Evolutionary conservation across 2,888 invertebrate species (phyloP).

Genomic region (Lepidocyrtoides sp.): DNA sequence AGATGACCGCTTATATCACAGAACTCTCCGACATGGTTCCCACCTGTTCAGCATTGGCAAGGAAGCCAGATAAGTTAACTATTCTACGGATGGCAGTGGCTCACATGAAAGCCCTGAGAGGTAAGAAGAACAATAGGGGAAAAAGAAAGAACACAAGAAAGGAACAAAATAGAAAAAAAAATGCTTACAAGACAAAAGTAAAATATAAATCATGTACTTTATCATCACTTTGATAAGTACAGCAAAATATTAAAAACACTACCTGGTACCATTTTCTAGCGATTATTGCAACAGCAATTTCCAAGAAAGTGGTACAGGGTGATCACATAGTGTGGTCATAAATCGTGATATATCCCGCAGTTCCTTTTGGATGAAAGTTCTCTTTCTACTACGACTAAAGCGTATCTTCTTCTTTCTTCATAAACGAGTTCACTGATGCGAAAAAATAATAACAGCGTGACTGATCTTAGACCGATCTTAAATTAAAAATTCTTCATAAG

Average conservation of each 20-base stretch:
- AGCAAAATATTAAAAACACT: neutral
- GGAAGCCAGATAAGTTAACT: constrained; percentile 99
- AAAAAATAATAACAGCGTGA: neutral
- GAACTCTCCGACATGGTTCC: constrained; percentile 99
- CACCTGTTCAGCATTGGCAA: constrained; percentile 97
- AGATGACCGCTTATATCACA: constrained; percentile 99
- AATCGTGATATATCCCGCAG: constrained; percentile 71
- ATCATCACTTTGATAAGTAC: neutral
- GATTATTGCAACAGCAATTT: constrained; percentile 5
- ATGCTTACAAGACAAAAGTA: neutral
- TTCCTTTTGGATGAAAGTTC: constrained; percentile 50
- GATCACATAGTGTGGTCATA: constrained; percentile 46
- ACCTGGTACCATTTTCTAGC: neutral
- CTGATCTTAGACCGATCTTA: neutral
- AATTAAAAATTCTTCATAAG: neutral
- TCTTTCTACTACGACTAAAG: neutral
- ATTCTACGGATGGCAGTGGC: constrained; percentile 99
- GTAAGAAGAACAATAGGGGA: constrained; percentile 87
- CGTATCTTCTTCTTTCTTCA: too few species aligned
- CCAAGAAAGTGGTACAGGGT: constrained; percentile 48
- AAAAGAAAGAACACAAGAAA: neutral
- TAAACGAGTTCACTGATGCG: too few species aligned
- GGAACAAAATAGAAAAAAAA: too few species aligned
- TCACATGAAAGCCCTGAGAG: constrained; percentile 99
- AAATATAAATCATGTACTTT: neutral